Base-by-base conservation (phyloP, 2,113 vertebrate genomes). In the Stegostoma tigrinum region DNA sequence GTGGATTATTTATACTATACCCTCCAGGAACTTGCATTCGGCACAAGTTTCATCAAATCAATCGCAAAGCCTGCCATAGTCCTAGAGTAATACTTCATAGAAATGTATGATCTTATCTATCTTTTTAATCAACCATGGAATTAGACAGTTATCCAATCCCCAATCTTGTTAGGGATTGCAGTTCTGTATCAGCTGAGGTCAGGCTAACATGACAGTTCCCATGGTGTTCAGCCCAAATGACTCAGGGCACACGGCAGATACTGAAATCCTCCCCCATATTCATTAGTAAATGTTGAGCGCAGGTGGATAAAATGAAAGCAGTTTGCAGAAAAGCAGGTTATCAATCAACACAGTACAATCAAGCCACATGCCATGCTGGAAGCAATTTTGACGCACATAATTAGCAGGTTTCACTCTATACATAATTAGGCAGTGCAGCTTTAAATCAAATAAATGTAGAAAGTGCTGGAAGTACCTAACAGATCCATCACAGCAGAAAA, bases 61-160 rank as follows among this genome's bases (percentile, higher is more conserved):
- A 55, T 55, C 86, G 52, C 48, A 3, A 24, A 4, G 48, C 45
- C 48, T 89, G 86, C 15, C 48, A 55, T 52, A 89, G 55, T 14
- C 86, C 48, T 24, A 30, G 24, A 55, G 86, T 48, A 55, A 89
- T 89, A 89, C 27, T 89, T 89, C 86, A 55, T 24, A 30, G 48
- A 55, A 48, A 89, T 89, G 19, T 55, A 89, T 48, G 86, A 89
- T 4, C 48, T 89, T 55, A 89, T 89, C 86, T 45, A 89, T 24
- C 48, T 89, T 89, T 55, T 89, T 27, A 89, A 89, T 89, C 86
- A 89, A 89, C 86, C 86, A 55, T 30, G 80, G 80, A 83, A 83
- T 83, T 83, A 83, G 38, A 89, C 86, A 89, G 86, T 89, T 89
- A 89, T 55, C 86, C 86, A 55, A 24, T 55, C 86, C 30, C 48